phyloP scores from a whole-genome alignment of 2,797 vertebrate species.

The Pipistrellus kuhlii region DNA sequence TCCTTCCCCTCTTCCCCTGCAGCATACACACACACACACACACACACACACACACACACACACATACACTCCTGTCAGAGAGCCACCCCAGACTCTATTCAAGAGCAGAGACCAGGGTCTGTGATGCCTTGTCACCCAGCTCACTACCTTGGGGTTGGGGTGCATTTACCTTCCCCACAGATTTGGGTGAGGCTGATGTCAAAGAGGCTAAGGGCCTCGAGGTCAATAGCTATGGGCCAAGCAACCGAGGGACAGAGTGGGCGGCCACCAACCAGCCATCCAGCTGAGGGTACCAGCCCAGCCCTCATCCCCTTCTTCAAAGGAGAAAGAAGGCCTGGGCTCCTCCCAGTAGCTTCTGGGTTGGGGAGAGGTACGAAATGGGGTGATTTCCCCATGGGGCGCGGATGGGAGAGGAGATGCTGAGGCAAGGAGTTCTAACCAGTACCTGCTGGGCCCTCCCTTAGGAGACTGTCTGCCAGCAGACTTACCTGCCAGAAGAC shows the following conservation, averaged over 20 bases:
- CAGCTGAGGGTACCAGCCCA: neutral
- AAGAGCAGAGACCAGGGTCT: neutral
- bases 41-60: neutral
- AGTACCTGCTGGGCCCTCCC: neutral
- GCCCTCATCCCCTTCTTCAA: neutral
- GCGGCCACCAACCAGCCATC: neutral
- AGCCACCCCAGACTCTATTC: neutral
- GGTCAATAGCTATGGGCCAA: neutral
- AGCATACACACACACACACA: neutral
- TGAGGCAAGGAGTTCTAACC: neutral
- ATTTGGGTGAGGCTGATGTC: neutral
- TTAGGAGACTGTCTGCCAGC: neutral
- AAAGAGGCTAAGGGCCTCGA: neutral
- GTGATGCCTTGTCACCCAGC: neutral
- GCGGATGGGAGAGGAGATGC: neutral
- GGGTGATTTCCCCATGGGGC: neutral
- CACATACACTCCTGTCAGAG: neutral
- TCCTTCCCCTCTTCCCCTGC: neutral
- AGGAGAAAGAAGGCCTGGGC: neutral
- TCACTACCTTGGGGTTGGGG: neutral
- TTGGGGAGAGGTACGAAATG: neutral
- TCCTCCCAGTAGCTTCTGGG: neutral
- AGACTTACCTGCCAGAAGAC: conserved; percentile 95
- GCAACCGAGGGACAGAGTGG: neutral
- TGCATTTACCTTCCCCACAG: neutral